A percentile compares a stretch with the other conserved stretches of the same genome.
These are phyloP conservation scores for Cervus canadensis DNA, from an alignment of 2,113 vertebrate genomes.

Conservation along the genomic window DNA sequence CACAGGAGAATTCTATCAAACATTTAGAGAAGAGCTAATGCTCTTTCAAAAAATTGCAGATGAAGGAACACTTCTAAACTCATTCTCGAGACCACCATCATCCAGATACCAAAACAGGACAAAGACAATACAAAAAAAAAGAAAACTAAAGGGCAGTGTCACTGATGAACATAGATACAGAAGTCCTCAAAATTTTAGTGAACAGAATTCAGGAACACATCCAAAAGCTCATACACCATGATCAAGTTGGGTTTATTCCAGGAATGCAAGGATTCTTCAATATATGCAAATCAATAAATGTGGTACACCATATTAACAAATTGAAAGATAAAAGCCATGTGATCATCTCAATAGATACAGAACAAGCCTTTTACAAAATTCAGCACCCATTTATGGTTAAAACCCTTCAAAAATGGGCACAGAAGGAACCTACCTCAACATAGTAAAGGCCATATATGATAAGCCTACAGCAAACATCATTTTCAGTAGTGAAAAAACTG, in stretches of 20 bases:
- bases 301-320: not conserved
- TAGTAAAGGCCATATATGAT: not conserved
- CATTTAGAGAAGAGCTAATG: not conserved
- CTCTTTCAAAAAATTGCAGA: not conserved
- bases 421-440: not conserved
- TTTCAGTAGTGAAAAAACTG: not conserved
- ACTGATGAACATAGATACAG: not conserved
- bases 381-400: not conserved
- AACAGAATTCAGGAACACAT: not conserved
- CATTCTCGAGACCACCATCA: not conserved
- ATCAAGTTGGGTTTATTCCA: not conserved
- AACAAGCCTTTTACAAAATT: not conserved
- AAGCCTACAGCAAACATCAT: not conserved
- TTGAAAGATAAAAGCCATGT: not conserved
- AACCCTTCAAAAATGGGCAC: not conserved
- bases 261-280: not conserved
- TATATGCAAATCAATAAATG: not conserved
- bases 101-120: not conserved
- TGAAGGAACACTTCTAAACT: not conserved
- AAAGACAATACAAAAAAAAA: not conserved
- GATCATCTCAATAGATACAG: not conserved
- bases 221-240: not conserved
- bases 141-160: not conserved
- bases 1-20: not conserved
- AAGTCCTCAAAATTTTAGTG: not conserved